These are phyloP conservation scores for Eupithecia inturbata DNA, from an alignment of 2,888 invertebrate genomes.

Conservation along the genomic window DNA sequence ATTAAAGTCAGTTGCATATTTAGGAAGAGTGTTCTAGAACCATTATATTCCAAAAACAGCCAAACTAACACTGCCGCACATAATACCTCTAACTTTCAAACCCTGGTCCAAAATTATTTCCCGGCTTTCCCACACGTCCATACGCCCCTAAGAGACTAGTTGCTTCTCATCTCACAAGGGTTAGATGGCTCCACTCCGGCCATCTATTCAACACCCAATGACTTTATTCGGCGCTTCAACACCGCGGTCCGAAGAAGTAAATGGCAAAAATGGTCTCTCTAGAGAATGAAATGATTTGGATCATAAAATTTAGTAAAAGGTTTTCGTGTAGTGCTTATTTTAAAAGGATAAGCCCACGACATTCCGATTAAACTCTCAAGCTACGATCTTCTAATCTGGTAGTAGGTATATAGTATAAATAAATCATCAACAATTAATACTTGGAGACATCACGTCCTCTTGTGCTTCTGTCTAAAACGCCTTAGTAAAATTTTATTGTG, in stretches of 20 bases:
- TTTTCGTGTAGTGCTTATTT: neutral
- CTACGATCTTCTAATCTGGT: neutral
- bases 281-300: neutral
- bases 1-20: no score
- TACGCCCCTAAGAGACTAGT: conserved; percentile 42
- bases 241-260: conserved; percentile 13
- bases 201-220: conserved; percentile 40
- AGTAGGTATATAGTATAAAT: neutral
- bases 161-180: conserved; percentile 45
- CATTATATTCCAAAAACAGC: neutral
- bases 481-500: no score
- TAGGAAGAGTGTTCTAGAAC: neutral
- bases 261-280: conserved; percentile 9
- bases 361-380: neutral
- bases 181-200: conserved; percentile 41
- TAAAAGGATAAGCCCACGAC: neutral
- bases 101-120: no score
- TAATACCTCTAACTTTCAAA: no score
- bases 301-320: neutral
- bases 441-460: neutral
- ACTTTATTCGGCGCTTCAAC: conserved; percentile 36
- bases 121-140: conserved; percentile 11
- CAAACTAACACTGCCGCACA: no score
- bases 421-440: neutral
- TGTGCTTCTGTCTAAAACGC: no score